These are phyloP conservation scores for Sinocyclocheilus anophthalmus DNA, from an alignment of 2,113 vertebrate species.

Conservation along the genomic window DNA sequence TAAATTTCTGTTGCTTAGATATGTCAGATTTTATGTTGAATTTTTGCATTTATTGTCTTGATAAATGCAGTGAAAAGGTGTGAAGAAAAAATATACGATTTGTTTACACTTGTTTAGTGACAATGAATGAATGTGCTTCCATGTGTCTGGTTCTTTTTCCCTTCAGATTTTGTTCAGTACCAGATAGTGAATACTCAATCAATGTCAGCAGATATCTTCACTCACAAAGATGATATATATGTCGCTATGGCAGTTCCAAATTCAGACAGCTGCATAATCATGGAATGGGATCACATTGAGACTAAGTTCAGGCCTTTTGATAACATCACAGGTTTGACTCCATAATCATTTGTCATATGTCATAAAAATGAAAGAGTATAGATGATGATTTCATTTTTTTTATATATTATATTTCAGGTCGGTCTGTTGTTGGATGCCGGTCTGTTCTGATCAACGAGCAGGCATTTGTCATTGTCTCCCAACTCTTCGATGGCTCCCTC, in stretches of 20 bases:
- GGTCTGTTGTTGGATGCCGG: slow-evolving; percentile 95
- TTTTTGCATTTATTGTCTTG: background rate
- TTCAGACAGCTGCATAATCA: slow-evolving; percentile 94
- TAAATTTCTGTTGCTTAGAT: background rate
- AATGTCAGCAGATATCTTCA: slow-evolving; percentile 92
- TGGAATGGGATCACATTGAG: slow-evolving; percentile 98
- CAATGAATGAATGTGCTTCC: background rate
- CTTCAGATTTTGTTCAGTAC: slow-evolving; percentile 91
- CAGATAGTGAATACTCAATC: slow-evolving; percentile 92
- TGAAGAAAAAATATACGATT: background rate
- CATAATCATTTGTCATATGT: background rate
- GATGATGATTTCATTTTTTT: background rate
- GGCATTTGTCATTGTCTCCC: slow-evolving; percentile 91
- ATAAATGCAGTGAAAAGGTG: background rate
- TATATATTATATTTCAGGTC: slow-evolving; percentile 75
- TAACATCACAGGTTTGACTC: slow-evolving; percentile 91
- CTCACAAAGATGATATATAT: slow-evolving; percentile 93
- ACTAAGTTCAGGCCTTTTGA: slow-evolving; percentile 96
- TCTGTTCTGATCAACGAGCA: slow-evolving; percentile 90
- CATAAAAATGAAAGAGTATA: background rate
- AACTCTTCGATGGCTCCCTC: slow-evolving; percentile 95
- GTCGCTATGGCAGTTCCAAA: slow-evolving; percentile 91
- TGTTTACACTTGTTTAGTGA: background rate
- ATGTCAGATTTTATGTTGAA: background rate
- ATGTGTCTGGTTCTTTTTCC: slow-evolving; percentile 41